Conservation (phyloP, 2,797 vertebrate genomes). For the Peromyscus nudipes region DNA sequence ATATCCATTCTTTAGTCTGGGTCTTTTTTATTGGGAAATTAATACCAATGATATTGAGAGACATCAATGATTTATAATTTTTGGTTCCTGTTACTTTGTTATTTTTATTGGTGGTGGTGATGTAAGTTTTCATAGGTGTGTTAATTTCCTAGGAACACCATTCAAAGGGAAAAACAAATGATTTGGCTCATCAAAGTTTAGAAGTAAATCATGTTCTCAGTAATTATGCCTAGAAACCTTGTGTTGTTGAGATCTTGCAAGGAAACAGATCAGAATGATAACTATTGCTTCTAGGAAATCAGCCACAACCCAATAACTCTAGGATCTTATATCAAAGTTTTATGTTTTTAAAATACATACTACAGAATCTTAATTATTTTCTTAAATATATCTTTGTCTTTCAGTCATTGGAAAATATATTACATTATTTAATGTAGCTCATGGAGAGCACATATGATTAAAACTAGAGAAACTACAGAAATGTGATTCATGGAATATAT, state of each 20-base stretch:
- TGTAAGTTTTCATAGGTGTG: too few species aligned
- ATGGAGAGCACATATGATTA: neutral
- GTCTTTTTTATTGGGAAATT: neutral
- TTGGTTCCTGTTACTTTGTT: neutral
- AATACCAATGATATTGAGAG: neutral
- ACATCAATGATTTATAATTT: neutral
- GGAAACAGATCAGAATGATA: neutral
- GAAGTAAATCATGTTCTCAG: neutral
- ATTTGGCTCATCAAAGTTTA: neutral
- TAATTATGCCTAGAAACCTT: neutral
- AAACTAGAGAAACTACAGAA: neutral
- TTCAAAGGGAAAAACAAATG: neutral
- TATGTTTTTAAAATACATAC: neutral
- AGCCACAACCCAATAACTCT: neutral
- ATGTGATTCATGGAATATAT: neutral
- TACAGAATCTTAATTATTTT: conserved; percentile 11
- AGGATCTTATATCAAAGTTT: neutral
- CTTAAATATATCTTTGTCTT: conserved; percentile 3
- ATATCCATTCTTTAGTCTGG: neutral
- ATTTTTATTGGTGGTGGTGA: neutral
- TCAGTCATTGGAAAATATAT: neutral
- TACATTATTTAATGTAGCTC: conserved; percentile 43
- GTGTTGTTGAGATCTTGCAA: neutral
- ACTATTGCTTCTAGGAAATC: neutral
- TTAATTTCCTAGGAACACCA: too few species aligned